A percentile compares a stretch with the other conserved stretches of the same genome.
phyloP scores from a whole-genome alignment of 2,888 invertebrate species.

The Cheilosia variabilis region DNA sequence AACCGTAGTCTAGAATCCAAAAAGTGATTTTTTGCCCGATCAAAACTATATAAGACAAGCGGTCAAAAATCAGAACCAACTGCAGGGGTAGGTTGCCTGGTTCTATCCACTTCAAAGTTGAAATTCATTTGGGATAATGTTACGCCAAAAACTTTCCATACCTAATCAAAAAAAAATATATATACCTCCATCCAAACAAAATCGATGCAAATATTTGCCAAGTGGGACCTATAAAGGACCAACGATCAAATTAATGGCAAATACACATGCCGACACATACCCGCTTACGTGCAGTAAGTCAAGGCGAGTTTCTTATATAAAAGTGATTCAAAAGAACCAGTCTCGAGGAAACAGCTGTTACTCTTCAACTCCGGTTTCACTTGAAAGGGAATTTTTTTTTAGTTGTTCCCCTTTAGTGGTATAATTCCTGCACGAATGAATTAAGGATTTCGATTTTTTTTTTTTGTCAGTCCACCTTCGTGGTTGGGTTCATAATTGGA shows the following conservation, averaged over 20 bases:
- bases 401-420: neutral
- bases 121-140: too few relatives aligned
- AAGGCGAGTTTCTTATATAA: slow-evolving; percentile 28
- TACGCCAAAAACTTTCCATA: too few relatives aligned
- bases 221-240: neutral
- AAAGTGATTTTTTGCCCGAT: too few relatives aligned
- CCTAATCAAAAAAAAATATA: too few relatives aligned
- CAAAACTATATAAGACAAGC: too few relatives aligned
- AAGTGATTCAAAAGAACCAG: slow-evolving; percentile 32
- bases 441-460: slow-evolving; percentile 43
- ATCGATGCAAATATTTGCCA: too few relatives aligned
- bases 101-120: too few relatives aligned
- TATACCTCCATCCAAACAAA: too few relatives aligned
- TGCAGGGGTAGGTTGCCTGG: too few relatives aligned
- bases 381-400: slow-evolving; percentile 1
- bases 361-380: slow-evolving; percentile 57
- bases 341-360: slow-evolving; percentile 68
- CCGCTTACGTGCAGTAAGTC: neutral
- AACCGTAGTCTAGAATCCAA: too few relatives aligned
- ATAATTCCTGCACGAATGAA: slow-evolving; percentile 56
- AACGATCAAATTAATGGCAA: neutral
- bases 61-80: too few relatives aligned
- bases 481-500: slow-evolving; percentile 53
- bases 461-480: slow-evolving; percentile 20
- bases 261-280: neutral